These are phyloP conservation scores for Vesta saturnalis DNA, from an alignment of 2,888 invertebrate species.

Conservation along the genomic window DNA sequence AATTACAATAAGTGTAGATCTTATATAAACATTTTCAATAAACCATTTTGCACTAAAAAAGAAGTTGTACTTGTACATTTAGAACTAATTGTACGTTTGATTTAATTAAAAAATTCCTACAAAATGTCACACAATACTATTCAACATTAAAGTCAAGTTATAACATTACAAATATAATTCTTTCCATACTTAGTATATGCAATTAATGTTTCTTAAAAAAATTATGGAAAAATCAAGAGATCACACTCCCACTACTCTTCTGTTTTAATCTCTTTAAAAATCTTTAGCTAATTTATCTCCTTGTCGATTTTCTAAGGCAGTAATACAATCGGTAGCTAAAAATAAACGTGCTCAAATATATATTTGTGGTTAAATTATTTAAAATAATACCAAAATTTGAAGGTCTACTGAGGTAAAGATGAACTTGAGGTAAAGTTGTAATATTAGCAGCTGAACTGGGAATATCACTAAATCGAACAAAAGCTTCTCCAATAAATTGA, in stretches of 20 bases:
- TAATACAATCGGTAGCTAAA: slow-evolving; percentile 75
- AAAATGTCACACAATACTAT: neutral
- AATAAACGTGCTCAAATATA: slow-evolving; percentile 33
- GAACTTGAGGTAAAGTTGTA: slow-evolving; percentile 75
- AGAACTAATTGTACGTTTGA: no score
- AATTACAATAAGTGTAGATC: no score
- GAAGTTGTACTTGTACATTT: no score
- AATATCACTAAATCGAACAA: slow-evolving; percentile 82
- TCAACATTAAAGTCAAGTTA: no score
- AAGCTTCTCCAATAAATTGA: slow-evolving; percentile 95
- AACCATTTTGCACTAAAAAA: no score
- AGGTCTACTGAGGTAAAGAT: slow-evolving; percentile 77
- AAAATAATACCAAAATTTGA: slow-evolving; percentile 68
- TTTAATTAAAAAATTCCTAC: no score
- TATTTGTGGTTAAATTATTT: neutral
- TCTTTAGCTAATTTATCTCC: slow-evolving; percentile 91
- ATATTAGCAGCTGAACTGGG: slow-evolving; percentile 70
- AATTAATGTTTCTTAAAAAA: neutral
- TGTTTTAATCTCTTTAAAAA: slow-evolving; percentile 73
- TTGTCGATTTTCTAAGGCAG: slow-evolving; percentile 82
- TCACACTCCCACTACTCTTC: slow-evolving; percentile 15
- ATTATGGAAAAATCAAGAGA: slow-evolving; percentile 7
- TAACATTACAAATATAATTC: no score
- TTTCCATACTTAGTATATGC: no score
- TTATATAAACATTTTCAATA: no score